A percentile compares a stretch with the other conserved stretches of the same genome.
These are phyloP conservation scores for Calameuta pallipes DNA, from an alignment of 2,888 invertebrate genomes.

Conservation along the genomic window DNA sequence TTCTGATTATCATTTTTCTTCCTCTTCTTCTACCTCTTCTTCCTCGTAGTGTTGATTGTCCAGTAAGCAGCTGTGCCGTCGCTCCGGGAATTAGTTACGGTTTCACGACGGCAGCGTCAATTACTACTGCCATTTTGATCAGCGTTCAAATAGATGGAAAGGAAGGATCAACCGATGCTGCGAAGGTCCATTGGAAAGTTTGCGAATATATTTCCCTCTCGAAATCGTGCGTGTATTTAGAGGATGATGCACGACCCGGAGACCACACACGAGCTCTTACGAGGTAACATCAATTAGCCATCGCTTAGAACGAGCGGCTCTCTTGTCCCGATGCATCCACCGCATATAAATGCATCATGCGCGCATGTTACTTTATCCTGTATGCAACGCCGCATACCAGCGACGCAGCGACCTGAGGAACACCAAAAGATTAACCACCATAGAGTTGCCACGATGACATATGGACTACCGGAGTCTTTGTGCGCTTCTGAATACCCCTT, in stretches of 20 bases:
- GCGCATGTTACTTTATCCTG: slow-evolving; percentile 4
- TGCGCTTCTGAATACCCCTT: slow-evolving; percentile 58
- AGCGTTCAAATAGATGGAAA: too few species aligned
- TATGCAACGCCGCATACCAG: not conserved
- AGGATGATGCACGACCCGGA: slow-evolving; percentile 14
- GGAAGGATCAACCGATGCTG: too few species aligned
- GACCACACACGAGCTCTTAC: slow-evolving; percentile 29
- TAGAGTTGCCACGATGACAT: slow-evolving; percentile 57
- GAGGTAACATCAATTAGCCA: slow-evolving; percentile 48
- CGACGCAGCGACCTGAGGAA: not conserved
- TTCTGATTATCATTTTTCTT: not conserved
- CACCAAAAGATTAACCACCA: slow-evolving; percentile 19
- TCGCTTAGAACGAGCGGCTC: slow-evolving; percentile 39
- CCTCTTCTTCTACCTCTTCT: not conserved
- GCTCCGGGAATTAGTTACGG: too few species aligned
- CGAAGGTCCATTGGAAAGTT: too few species aligned
- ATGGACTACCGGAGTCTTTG: slow-evolving; percentile 59
- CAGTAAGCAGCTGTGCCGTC: too few species aligned
- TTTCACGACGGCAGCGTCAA: too few species aligned
- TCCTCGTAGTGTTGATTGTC: slow-evolving; percentile 2
- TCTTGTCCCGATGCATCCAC: slow-evolving; percentile 26
- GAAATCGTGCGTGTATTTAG: too few species aligned
- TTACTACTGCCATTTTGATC: too few species aligned
- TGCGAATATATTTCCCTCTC: too few species aligned
- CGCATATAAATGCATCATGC: slow-evolving; percentile 21